These are phyloP conservation scores for Gymnorhina tibicen DNA, from an alignment of 2,113 vertebrate genomes.

Conservation along the genomic window DNA sequence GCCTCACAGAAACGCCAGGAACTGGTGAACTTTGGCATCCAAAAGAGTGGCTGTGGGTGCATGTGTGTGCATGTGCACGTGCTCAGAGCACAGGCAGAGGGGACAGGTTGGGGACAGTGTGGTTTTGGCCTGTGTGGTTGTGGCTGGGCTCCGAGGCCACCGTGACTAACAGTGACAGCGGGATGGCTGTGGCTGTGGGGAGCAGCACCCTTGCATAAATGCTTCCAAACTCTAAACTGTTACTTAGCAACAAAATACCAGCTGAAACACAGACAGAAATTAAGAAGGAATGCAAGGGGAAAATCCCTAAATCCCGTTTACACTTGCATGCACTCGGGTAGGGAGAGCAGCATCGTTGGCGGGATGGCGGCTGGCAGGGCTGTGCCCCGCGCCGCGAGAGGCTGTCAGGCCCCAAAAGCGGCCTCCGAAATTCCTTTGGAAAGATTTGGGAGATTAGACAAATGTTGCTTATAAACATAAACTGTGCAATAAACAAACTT, in stretches of 20 bases:
- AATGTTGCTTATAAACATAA: conserved; percentile 55
- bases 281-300: not conserved
- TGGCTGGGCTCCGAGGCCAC: not conserved
- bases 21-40: not conserved
- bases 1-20: not conserved
- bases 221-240: not conserved
- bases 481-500: conserved; percentile 56
- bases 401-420: not conserved
- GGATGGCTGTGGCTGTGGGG: not conserved
- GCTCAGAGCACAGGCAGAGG: not conserved
- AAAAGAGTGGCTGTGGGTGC: rapidly evolving
- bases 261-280: conserved; percentile 24
- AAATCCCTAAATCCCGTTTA: conserved; percentile 31
- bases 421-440: conserved; percentile 32
- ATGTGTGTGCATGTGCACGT: not conserved
- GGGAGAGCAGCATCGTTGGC: not conserved
- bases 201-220: not conserved
- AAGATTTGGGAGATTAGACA: conserved; percentile 42
- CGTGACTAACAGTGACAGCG: not conserved
- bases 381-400: not conserved
- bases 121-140: rapidly evolving
- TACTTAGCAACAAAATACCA: conserved; percentile 40
- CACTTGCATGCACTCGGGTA: rapidly evolving
- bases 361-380: not conserved
- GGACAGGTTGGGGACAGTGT: not conserved